Evolutionary conservation across 2,797 vertebrate genomes (phyloP).

Genomic region (Furcifer pardalis): DNA sequence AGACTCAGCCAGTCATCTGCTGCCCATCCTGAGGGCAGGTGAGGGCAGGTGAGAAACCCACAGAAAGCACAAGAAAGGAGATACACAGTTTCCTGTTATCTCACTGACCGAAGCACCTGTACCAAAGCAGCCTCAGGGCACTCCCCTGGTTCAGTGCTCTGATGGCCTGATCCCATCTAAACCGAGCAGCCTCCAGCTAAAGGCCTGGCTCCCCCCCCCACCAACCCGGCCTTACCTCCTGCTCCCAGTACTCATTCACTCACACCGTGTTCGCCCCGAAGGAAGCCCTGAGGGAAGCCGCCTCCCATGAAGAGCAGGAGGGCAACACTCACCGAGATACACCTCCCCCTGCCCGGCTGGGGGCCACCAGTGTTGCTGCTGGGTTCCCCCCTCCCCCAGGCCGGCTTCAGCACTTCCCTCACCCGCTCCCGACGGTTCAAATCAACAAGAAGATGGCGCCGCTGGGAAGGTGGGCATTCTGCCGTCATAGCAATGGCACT

Average conservation of each 20-base stretch:
- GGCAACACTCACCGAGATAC: conserved; percentile 45
- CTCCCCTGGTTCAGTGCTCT: conserved; percentile 45
- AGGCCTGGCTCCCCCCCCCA: too few species aligned
- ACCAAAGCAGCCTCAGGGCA: conserved; percentile 26
- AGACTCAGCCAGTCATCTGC: neutral
- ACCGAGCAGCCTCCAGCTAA: neutral
- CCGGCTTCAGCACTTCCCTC: conserved; percentile 36
- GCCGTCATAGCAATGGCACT: conserved; percentile 78
- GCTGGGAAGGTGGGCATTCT: conserved; percentile 61
- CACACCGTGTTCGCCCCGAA: neutral
- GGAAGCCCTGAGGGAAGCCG: neutral
- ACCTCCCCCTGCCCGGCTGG: conserved; percentile 49
- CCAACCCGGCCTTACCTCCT: neutral
- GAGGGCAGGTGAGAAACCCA: neutral
- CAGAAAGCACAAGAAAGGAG: neutral
- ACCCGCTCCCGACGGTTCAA: conserved; percentile 59
- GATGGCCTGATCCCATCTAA: neutral
- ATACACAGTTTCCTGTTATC: neutral
- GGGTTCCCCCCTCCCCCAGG: conserved; percentile 54
- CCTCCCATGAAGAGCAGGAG: neutral
- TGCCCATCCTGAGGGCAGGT: neutral
- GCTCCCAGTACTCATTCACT: neutral
- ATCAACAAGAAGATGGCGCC: conserved; percentile 85
- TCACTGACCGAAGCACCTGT: neutral
- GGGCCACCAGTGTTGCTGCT: conserved; percentile 34